A percentile compares a stretch with the other conserved stretches of the same genome.
These are phyloP conservation scores for roundworm (Caenorhabditis elegans) DNA, from an alignment of 1,140 invertebrate genomes.

Conservation along the genomic window WBcel235 BX284605.5:10294001-10294500, in stretches of 20 bases:
- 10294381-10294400: conserved; percentile 40
- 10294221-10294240: conserved; percentile 42
- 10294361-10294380: conserved; percentile 48
- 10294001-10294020: conserved; percentile 40
- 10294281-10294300: conserved; percentile 48
- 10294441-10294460: neutral
- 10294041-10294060: conserved; percentile 15
- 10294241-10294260: conserved; percentile 52
- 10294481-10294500: conserved; percentile 41
- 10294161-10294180: conserved; percentile 7
- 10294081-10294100: conserved; percentile 37
- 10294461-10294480: neutral
- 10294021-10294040: conserved; percentile 37
- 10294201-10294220: conserved; percentile 42
- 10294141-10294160: conserved; percentile 29
- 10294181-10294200: conserved; percentile 42
- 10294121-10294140: conserved; percentile 20
- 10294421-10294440: neutral
- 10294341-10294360: conserved; percentile 50
- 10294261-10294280: conserved; percentile 42
- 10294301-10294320: conserved; percentile 49
- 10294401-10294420: neutral
- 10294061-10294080: conserved; percentile 28
- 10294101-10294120: neutral
- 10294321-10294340: conserved; percentile 39